Conservation (phyloP, 2,113 vertebrate species). For the Tamias sibiricus region DNA sequence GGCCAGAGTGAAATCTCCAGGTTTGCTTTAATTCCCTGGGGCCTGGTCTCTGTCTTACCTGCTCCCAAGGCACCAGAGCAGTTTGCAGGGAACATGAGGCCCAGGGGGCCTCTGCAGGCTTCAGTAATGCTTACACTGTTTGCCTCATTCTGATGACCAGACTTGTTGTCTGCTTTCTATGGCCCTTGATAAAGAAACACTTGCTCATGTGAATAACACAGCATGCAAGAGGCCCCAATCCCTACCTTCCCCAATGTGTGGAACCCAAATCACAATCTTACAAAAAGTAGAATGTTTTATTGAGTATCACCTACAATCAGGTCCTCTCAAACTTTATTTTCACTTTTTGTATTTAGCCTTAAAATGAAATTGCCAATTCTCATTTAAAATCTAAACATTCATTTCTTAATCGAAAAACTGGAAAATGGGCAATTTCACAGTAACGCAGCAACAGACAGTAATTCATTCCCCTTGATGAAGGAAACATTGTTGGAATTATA, state of each 20-base stretch:
- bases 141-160: constrained; percentile 65
- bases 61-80: constrained; percentile 65
- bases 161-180: background rate
- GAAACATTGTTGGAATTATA: background rate
- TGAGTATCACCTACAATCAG: background rate
- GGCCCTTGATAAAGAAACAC: constrained; percentile 19
- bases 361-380: background rate
- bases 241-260: background rate
- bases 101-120: constrained; percentile 15
- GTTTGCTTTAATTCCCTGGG: constrained; percentile 15
- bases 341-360: background rate
- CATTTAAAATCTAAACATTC: constrained; percentile 8
- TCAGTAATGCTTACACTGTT: constrained; percentile 60
- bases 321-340: background rate
- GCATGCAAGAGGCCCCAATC: background rate
- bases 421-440: background rate
- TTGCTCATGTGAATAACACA: background rate
- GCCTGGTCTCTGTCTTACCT: background rate
- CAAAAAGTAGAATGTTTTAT: background rate
- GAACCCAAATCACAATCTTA: background rate
- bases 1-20: constrained; percentile 51
- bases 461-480: background rate
- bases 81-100: constrained; percentile 64
- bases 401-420: background rate
- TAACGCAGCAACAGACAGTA: background rate